Evolutionary conservation across 2,797 vertebrate genomes (phyloP).

Genomic region (Enteromius argenteus): DNA sequence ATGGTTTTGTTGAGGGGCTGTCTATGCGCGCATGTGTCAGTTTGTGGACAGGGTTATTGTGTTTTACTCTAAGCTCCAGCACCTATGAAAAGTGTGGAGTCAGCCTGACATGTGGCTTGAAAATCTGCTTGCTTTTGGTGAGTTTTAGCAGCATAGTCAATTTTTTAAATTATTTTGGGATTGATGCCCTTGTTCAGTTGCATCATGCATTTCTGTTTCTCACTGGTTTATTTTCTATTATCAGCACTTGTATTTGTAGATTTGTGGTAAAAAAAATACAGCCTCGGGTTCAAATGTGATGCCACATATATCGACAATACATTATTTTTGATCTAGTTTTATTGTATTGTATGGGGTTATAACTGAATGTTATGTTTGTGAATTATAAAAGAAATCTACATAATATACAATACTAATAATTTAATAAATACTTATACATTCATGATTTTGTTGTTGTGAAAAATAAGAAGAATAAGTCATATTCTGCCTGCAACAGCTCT

Average conservation of each 20-base stretch:
- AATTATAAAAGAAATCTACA: background rate
- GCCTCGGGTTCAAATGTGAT: background rate
- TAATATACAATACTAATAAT: background rate
- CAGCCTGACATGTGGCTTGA: constrained; percentile 37
- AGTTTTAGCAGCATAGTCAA: constrained; percentile 49
- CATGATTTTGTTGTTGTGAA: too few relatives aligned
- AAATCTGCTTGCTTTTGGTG: constrained; percentile 52
- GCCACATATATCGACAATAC: background rate
- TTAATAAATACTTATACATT: background rate
- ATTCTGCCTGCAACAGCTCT: background rate
- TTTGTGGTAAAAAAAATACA: background rate
- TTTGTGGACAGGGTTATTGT: constrained; percentile 30
- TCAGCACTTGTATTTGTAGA: background rate
- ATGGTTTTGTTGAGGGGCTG: constrained; percentile 21
- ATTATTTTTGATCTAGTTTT: background rate
- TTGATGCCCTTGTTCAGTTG: constrained; percentile 37
- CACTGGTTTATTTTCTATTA: constrained; percentile 9
- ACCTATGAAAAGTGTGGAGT: constrained; percentile 43
- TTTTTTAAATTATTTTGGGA: background rate
- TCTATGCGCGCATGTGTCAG: background rate
- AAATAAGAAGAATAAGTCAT: background rate
- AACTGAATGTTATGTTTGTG: background rate
- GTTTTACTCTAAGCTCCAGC: constrained; percentile 20
- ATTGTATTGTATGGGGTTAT: background rate
- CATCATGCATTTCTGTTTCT: constrained; percentile 1